Percentiles rank a stretch among this genome's conserved stretches.
Evolutionary conservation across 2,888 invertebrate genomes (phyloP).

Genomic region (Allygus modestus): DNA sequence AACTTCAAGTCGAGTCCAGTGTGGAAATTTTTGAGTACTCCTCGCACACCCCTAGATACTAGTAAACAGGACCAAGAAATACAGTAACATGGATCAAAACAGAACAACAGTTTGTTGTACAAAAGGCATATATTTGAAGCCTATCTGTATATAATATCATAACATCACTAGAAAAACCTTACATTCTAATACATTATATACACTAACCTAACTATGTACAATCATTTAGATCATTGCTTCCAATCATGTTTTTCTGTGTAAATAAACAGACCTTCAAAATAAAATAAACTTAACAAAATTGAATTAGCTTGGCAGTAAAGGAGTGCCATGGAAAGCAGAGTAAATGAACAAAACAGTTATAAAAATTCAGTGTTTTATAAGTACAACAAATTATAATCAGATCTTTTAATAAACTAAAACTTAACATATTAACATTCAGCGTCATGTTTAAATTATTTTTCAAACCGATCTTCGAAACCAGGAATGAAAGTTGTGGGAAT

Average conservation of each 20-base stretch:
- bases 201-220: neutral
- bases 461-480: neutral
- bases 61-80: neutral
- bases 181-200: neutral
- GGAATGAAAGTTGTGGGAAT: constrained; percentile 6
- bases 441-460: neutral
- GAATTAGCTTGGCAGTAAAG: neutral
- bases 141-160: constrained; percentile 11
- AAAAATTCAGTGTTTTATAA: neutral
- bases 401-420: neutral
- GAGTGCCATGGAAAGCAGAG: neutral
- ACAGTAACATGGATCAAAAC: neutral
- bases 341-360: neutral
- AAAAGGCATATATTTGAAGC: neutral
- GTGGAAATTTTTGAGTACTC: no score
- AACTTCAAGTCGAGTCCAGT: no score
- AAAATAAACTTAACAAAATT: neutral
- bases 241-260: neutral
- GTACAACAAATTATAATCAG: neutral
- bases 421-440: neutral
- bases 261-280: neutral
- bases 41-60: no score
- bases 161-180: constrained; percentile 23
- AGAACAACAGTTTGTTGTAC: neutral
- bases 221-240: constrained; percentile 7